phyloP scores from a whole-genome alignment of 2,888 invertebrate species.

The Penaeus monodon region DNA sequence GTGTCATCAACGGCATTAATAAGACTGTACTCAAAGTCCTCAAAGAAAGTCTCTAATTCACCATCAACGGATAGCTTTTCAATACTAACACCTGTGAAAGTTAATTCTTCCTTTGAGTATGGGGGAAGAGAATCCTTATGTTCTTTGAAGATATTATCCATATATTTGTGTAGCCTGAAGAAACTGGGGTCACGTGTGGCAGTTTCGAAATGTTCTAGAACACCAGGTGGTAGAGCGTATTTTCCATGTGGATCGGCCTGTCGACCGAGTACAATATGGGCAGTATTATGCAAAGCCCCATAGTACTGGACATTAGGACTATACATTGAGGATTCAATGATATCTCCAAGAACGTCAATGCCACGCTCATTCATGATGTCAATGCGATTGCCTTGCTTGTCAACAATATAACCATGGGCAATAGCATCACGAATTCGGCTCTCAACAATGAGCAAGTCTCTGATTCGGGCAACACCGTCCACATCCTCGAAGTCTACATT shows the following conservation, averaged over 20 bases:
- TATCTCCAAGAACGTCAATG: slow-evolving; percentile 65
- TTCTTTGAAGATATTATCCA: too few relatives aligned
- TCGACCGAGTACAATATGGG: slow-evolving; percentile 67
- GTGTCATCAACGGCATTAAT: too few relatives aligned
- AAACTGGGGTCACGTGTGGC: too few relatives aligned
- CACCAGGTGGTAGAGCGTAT: slow-evolving; percentile 66
- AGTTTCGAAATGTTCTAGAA: too few relatives aligned
- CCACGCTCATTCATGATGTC: slow-evolving; percentile 64
- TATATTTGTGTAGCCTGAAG: too few relatives aligned
- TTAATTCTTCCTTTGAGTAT: too few relatives aligned
- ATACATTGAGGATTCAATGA: slow-evolving; percentile 66
- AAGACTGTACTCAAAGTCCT: too few relatives aligned
- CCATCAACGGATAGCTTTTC: too few relatives aligned
- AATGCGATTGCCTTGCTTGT: slow-evolving; percentile 59
- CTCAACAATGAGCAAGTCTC: slow-evolving; percentile 70
- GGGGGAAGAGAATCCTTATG: too few relatives aligned
- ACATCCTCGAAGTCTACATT: slow-evolving; percentile 67
- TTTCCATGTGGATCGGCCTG: slow-evolving; percentile 67
- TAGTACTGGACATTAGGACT: slow-evolving; percentile 66
- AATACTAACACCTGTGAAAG: too few relatives aligned
- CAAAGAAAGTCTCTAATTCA: too few relatives aligned
- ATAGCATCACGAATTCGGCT: slow-evolving; percentile 75
- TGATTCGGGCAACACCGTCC: slow-evolving; percentile 65
- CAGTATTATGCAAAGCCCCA: slow-evolving; percentile 67
- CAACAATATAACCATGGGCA: slow-evolving; percentile 72